A percentile compares a stretch with the other conserved stretches of the same genome.
Evolutionary conservation across 2,888 invertebrate species (phyloP).

Genomic region (Pseudococcus viburni): DNA sequence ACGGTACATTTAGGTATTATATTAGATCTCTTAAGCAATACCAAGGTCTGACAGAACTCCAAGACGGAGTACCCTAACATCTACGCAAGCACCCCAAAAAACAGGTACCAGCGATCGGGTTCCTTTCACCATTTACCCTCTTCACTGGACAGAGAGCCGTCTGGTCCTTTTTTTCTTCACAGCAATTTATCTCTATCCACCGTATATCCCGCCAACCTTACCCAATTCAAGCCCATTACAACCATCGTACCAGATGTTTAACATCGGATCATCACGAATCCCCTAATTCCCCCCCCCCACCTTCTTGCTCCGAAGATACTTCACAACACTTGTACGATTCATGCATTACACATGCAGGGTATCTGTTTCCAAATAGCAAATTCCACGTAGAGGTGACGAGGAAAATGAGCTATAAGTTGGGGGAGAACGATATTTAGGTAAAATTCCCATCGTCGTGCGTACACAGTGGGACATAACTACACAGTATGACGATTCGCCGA

Average conservation of each 20-base stretch:
- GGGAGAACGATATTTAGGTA: no score
- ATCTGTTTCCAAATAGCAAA: no score
- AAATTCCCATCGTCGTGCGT: no score
- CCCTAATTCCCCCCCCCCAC: neutral
- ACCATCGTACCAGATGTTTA: neutral
- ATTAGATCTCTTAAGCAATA: neutral
- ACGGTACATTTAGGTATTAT: neutral
- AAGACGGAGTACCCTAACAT: neutral
- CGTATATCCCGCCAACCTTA: neutral
- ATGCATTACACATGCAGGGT: no score
- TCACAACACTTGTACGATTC: slow-evolving; percentile 3
- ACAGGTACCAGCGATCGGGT: slow-evolving; percentile 3
- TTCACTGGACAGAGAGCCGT: neutral
- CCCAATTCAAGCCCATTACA: neutral
- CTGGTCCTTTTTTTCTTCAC: neutral
- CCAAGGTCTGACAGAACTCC: neutral
- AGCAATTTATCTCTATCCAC: neutral
- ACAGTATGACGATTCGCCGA: no score
- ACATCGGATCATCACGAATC: neutral
- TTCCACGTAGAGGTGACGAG: no score
- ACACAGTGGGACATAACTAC: no score
- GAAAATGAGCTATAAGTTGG: no score
- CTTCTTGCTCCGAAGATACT: neutral
- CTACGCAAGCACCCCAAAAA: neutral
- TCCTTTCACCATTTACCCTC: no score